Base-by-base conservation (phyloP, 2,888 invertebrate species). In the Atethmia centrago region DNA sequence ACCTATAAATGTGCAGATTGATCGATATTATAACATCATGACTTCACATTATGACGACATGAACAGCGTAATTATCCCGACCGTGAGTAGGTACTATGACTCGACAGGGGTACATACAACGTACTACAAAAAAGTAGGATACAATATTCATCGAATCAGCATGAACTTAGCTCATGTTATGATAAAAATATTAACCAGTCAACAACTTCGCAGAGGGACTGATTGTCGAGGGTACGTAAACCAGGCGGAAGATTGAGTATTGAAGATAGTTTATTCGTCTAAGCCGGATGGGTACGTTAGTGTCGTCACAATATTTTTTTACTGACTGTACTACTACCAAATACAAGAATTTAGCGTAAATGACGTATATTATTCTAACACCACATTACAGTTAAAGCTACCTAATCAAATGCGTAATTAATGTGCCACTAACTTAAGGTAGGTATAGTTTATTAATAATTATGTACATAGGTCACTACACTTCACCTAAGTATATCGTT, bases 21-120 rank as follows among this genome's bases (percentile, higher is more conserved):
- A 53, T 73, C 58, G 61, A 74, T 74, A 59, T 14, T n/a, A 75
- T 82, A 68, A 79, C 69, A 79, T 73, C 64, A 79, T 79, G 19
- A 19, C 67, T n/a, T n/a, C n/a, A n/a, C n/a, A n/a, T n/a, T n/a
- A n/a, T n/a, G 69, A 36, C 45, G 25, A 31, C 53, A 19, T 19
- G 31, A 42, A 45, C 58, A 55, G 12, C 40, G 5, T 47, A 61
- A 74, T 68, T 81, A 61, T 64, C 36, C 40, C 58, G 36, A n/a
- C 49, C 40, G 12, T 7, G 10, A 53, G 25, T 25, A 25, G 14
- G 14, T 53, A 25, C 49, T 28, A 8, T 58, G 63, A 77, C 55
- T 59, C 74, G 51, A 74, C 73, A 12, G 42, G 40, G 1, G 28
- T 77, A 69, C 45, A 51, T 51, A 69, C 68, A 75, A 49, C 31